Conservation (phyloP, 2,797 vertebrate species). For the Natrix natrix region DNA sequence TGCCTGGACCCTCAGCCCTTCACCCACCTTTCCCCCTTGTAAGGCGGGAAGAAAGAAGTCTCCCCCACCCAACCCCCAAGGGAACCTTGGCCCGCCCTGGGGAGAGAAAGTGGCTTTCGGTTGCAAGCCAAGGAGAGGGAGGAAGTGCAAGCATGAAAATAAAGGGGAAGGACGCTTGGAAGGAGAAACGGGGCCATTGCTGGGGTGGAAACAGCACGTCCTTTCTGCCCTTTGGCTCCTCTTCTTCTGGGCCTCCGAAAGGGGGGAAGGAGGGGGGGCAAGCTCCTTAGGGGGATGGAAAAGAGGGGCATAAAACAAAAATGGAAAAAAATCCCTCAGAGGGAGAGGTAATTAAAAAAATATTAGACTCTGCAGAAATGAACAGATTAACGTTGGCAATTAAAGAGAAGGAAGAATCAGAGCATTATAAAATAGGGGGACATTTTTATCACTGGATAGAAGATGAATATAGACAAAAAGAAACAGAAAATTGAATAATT, state of each 20-base stretch:
- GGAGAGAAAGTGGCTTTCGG: not conserved
- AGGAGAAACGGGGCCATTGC: not conserved
- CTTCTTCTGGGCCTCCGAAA: not conserved
- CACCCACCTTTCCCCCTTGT: not conserved
- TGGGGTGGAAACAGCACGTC: not conserved
- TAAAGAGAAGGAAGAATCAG: too few relatives aligned
- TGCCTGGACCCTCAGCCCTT: not conserved
- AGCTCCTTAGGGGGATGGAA: not conserved
- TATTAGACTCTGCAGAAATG: too few relatives aligned
- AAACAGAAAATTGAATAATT: too few relatives aligned
- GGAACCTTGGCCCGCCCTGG: too few relatives aligned
- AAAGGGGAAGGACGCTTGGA: not conserved
- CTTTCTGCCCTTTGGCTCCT: too few relatives aligned
- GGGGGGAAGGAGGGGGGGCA: too few relatives aligned
- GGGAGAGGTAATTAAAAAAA: too few relatives aligned
- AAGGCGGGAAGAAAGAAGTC: not conserved
- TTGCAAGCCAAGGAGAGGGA: not conserved
- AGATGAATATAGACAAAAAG: too few relatives aligned
- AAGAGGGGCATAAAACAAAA: not conserved
- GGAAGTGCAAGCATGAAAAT: not conserved
- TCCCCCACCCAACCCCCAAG: not conserved
- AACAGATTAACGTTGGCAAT: too few relatives aligned
- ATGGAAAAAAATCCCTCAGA: too few relatives aligned
- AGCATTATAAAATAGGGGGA: too few relatives aligned
- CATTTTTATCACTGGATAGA: too few relatives aligned